Percentiles rank a stretch among this genome's conserved stretches.
Conservation (phyloP, 2,113 vertebrate species). For the Aplodontia rufa region DNA sequence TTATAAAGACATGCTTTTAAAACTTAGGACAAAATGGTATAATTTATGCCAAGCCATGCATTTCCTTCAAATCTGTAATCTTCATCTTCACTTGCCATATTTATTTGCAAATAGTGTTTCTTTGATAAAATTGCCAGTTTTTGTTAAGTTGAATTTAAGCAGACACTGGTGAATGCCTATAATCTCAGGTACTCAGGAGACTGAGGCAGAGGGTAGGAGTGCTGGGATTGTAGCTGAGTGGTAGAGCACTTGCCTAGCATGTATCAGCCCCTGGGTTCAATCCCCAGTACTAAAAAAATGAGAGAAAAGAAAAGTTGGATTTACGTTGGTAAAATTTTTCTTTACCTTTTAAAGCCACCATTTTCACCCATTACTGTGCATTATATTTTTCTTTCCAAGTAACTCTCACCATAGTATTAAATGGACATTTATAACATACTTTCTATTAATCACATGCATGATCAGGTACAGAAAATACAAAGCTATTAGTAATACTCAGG, state of each 20-base stretch:
- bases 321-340: conserved; percentile 43
- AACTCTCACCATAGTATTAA: neutral
- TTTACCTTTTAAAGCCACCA: neutral
- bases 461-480: conserved; percentile 5
- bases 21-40: neutral
- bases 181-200: neutral
- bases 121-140: conserved; percentile 33
- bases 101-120: neutral
- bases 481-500: conserved; percentile 13
- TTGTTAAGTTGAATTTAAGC: conserved; percentile 21
- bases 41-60: neutral
- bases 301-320: neutral
- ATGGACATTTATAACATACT: neutral
- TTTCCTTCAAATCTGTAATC: conserved; percentile 8
- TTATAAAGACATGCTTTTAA: conserved; percentile 21
- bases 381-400: conserved; percentile 1
- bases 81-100: conserved; percentile 19
- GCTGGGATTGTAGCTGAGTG: no score
- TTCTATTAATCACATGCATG: neutral
- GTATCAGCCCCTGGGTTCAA: no score
- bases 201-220: neutral
- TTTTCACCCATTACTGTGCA: neutral
- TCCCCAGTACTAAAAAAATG: no score
- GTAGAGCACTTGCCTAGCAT: no score
- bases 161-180: neutral